A percentile compares a stretch with the other conserved stretches of the same genome.
Evolutionary conservation across 1,140 invertebrate genomes (phyloP).

Genomic region (Oreohelix idahoensis): DNA sequence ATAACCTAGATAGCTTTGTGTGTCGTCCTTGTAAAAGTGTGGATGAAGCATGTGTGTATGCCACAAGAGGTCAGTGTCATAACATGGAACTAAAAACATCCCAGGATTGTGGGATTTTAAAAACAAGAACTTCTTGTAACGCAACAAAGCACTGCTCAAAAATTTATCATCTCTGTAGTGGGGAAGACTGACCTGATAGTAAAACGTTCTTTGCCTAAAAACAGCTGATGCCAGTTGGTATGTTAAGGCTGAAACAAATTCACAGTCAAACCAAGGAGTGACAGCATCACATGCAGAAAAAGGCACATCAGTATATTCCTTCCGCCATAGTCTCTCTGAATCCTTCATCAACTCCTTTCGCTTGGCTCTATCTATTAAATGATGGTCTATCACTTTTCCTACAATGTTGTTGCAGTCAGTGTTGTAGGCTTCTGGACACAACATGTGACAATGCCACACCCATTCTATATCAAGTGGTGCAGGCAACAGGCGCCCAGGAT

Average conservation of each 20-base stretch:
- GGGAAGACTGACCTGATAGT: constrained; percentile 74
- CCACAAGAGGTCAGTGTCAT: constrained; percentile 75
- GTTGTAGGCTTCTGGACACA: constrained; percentile 71
- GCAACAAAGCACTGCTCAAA: constrained; percentile 68
- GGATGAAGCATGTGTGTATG: constrained; percentile 75
- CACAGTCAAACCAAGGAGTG: constrained; percentile 44
- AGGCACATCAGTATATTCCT: constrained; percentile 58
- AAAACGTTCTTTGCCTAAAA: constrained; percentile 70
- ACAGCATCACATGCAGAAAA: constrained; percentile 53
- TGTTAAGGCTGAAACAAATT: constrained; percentile 47
- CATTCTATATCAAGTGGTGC: constrained; percentile 75
- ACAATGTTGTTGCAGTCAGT: constrained; percentile 71
- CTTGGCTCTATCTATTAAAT: constrained; percentile 61
- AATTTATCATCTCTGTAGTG: constrained; percentile 73
- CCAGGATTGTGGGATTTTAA: constrained; percentile 71
- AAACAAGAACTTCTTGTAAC: constrained; percentile 74
- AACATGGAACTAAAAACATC: constrained; percentile 75
- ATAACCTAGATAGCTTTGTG: constrained; percentile 68
- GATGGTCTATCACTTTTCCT: constrained; percentile 71
- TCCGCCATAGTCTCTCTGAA: constrained; percentile 56
- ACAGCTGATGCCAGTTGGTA: constrained; percentile 72
- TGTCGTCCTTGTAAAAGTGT: constrained; percentile 70
- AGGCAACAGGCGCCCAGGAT: constrained; percentile 55
- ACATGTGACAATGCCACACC: constrained; percentile 75
- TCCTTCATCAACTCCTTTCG: constrained; percentile 47